phyloP scores from a whole-genome alignment of 2,797 vertebrate genomes.

The Tapera naevia region DNA sequence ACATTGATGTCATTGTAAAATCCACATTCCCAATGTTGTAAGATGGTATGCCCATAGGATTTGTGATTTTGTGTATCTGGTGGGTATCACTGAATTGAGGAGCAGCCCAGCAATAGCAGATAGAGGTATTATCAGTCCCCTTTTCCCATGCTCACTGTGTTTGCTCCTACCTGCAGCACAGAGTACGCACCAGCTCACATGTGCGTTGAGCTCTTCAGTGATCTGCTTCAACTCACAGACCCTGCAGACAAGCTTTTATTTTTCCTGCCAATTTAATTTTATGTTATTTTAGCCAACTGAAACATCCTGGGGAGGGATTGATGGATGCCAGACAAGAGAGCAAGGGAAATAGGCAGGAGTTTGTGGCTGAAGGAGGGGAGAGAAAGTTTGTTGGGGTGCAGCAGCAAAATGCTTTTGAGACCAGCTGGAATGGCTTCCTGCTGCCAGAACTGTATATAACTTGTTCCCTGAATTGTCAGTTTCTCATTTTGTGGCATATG shows the following conservation, averaged over 20 bases:
- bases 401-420: not conserved
- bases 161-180: not conserved
- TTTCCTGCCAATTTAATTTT: not conserved
- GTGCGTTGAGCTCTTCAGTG: rapidly evolving
- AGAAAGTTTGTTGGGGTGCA: not conserved
- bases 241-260: not conserved
- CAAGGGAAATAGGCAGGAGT: not conserved
- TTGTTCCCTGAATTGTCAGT: not conserved
- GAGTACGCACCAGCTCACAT: rapidly evolving
- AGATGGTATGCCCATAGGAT: not conserved
- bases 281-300: not conserved
- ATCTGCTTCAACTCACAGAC: not conserved
- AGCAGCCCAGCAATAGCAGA: not conserved
- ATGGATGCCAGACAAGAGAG: not conserved
- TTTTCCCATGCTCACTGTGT: not conserved
- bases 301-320: not conserved
- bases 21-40: no score
- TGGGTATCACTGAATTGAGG: not conserved
- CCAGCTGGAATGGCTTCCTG: not conserved
- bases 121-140: rapidly evolving
- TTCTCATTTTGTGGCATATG: not conserved
- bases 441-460: not conserved
- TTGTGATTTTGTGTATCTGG: not conserved
- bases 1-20: no score
- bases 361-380: not conserved